A percentile compares a stretch with the other conserved stretches of the same genome.
These are phyloP conservation scores for Papilio demoleus DNA, from an alignment of 2,888 invertebrate genomes.

Conservation along the genomic window DNA sequence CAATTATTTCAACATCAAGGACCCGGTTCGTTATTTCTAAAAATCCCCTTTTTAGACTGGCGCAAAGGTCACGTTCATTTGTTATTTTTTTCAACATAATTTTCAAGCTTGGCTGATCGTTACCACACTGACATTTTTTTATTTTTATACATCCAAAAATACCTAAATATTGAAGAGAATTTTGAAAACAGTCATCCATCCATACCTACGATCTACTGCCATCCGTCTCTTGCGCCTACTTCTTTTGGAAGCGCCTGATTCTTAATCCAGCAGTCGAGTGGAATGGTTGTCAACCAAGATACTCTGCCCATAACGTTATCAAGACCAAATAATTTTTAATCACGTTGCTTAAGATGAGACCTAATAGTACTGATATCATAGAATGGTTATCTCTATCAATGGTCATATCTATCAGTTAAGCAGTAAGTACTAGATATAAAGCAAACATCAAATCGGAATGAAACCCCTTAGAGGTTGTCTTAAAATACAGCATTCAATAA, in stretches of 20 bases:
- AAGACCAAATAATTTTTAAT: too few relatives aligned
- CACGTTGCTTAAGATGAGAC: too few relatives aligned
- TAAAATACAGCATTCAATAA: constrained; percentile 51
- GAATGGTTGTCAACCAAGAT: too few relatives aligned
- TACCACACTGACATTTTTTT: constrained; percentile 23
- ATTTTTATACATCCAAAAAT: constrained; percentile 21
- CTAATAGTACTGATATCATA: too few relatives aligned
- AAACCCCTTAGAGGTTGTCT: constrained; percentile 37
- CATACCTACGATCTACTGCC: too few relatives aligned
- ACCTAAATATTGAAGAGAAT: background rate
- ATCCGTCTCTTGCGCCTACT: too few relatives aligned
- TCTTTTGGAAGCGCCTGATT: too few relatives aligned
- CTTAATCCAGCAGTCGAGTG: too few relatives aligned
- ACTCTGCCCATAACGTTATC: too few relatives aligned
- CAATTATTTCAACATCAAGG: constrained; percentile 21
- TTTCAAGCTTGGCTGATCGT: constrained; percentile 4
- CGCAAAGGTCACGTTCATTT: constrained; percentile 30
- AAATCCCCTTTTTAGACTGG: constrained; percentile 20
- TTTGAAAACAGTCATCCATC: too few relatives aligned
- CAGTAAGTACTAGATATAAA: constrained; percentile 19
- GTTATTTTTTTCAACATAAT: constrained; percentile 11
- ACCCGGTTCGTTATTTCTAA: constrained; percentile 24
- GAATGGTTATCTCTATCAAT: too few relatives aligned
- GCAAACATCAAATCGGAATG: constrained; percentile 45
- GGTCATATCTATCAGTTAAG: background rate